These are phyloP conservation scores for Prietella phreatophila DNA, from an alignment of 2,113 vertebrate genomes.

Conservation along the genomic window DNA sequence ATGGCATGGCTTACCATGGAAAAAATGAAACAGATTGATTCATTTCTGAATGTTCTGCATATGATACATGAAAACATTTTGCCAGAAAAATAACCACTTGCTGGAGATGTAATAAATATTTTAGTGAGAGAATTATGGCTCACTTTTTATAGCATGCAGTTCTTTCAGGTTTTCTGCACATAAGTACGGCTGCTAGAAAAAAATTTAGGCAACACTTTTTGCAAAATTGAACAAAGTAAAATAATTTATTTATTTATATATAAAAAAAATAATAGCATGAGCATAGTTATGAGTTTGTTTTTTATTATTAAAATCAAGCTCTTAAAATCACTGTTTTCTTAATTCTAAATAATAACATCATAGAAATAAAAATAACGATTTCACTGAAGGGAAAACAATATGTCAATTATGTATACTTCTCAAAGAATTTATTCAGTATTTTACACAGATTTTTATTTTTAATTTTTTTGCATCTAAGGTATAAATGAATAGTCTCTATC, in stretches of 20 bases:
- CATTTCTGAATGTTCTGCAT: conserved; percentile 38
- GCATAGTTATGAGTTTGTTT: background rate
- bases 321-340: background rate
- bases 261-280: background rate
- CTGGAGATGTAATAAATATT: conserved; percentile 46
- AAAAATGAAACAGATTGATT: conserved; percentile 55
- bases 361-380: background rate
- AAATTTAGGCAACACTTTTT: background rate
- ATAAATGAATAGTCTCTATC: background rate
- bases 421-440: background rate
- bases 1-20: conserved; percentile 53
- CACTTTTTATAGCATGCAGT: conserved; percentile 16
- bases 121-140: conserved; percentile 33
- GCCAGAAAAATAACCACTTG: conserved; percentile 56
- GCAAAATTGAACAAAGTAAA: background rate
- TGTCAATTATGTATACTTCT: background rate
- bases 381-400: background rate
- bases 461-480: background rate
- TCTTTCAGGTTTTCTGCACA: conserved; percentile 7
- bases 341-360: background rate
- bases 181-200: background rate
- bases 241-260: too few relatives aligned
- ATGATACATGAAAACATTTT: conserved; percentile 46
- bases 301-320: background rate
- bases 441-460: background rate